A percentile compares a stretch with the other conserved stretches of the same genome.
Evolutionary conservation across 2,113 vertebrate species (phyloP).

Genomic region (Nestor notabilis): DNA sequence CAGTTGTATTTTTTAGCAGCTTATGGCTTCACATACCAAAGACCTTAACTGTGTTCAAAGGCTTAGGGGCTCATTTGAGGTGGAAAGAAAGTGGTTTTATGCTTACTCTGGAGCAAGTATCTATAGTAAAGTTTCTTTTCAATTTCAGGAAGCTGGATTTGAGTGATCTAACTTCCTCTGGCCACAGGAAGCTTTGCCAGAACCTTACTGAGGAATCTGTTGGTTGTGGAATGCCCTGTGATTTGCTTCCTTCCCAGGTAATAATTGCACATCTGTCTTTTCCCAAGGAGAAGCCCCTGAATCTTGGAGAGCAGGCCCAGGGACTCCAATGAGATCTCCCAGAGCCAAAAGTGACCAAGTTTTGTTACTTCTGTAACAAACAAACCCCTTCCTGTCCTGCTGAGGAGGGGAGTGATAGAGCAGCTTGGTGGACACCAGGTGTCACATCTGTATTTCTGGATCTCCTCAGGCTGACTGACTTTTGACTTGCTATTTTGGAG

Average conservation of each 20-base stretch:
- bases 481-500: not conserved
- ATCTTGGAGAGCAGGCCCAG: not conserved
- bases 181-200: not conserved
- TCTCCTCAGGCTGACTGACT: not conserved
- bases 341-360: not conserved
- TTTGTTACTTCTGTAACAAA: not conserved
- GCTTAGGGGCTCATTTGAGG: not conserved
- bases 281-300: not conserved
- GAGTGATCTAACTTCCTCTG: not conserved
- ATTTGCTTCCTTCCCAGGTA: not conserved
- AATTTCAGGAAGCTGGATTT: not conserved
- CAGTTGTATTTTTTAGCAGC: not conserved
- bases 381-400: not conserved
- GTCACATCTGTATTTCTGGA: not conserved
- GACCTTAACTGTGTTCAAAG: not conserved
- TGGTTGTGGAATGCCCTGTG: not conserved
- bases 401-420: not conserved
- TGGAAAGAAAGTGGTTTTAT: not conserved
- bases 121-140: not conserved
- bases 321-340: not conserved
- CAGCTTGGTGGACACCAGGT: not conserved
- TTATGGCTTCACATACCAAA: not conserved
- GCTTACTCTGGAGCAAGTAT: not conserved
- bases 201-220: not conserved
- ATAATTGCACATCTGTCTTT: fast-evolving